Base-by-base conservation (phyloP, 2,113 vertebrate species). In the Seriola dumerili region DNA sequence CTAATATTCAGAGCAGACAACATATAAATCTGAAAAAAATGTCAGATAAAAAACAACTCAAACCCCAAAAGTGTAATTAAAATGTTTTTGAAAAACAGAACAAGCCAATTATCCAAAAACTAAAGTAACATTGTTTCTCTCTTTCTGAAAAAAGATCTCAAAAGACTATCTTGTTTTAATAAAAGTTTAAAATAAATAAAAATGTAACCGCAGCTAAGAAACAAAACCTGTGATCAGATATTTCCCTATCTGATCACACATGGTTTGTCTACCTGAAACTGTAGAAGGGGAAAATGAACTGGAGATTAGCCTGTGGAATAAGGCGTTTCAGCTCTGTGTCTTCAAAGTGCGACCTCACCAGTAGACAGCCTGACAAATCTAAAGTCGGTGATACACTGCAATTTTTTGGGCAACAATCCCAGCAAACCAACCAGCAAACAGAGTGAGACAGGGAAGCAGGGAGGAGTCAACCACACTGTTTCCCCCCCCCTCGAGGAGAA, bases 351-450 rank as follows among this genome's bases (percentile, higher is more conserved):
- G 25, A 54, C 11, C 29, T 80, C 63, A 74, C 48, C 55, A 58
- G 8, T 57, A 19, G 38, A 55, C 13, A 69, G 46, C 16, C 46
- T 25, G 52, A 17, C 55, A 55, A 55, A 40, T 70, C 12, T 29
- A 25, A 78, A 75, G 48, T 54, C 50, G 59, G 80, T 65, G 61
- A 73, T 34, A 4, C 29, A 46, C 67, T 55, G 57, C 46, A 40
- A 10, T 80, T 72, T 65, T 63, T 19, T 23, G 23, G 29, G 34
- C 42, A 57, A 80, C 58, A 61, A 50, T 59, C 50, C 54, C n/a
- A 44, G 4, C 34, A 55, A 52, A 44, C 3, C 34, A 55, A 55
- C 80, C 77, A 75, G 83, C 52, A 58, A 72, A 71, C 54, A 50
- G 62, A 55, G 63, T 2, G 5, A 44, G 40, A 29, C 36, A 73